A percentile compares a stretch with the other conserved stretches of the same genome.
Conservation (phyloP, 2,797 vertebrate genomes). For the Coranthus polyacanthus region DNA sequence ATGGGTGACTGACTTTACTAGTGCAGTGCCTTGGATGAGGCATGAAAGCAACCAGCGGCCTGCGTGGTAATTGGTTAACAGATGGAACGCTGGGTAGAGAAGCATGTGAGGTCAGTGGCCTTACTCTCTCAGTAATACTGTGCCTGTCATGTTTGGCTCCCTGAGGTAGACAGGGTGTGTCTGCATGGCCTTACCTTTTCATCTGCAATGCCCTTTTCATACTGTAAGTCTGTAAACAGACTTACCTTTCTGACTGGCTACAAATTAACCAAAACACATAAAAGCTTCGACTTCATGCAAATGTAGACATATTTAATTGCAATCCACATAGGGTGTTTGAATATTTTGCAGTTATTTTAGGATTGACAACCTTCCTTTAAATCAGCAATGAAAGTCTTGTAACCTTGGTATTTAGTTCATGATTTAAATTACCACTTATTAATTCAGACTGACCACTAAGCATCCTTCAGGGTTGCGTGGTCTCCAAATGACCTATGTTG, state of each 20-base stretch:
- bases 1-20: slow-evolving; percentile 68
- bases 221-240: slow-evolving; percentile 5
- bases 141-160: slow-evolving; percentile 27
- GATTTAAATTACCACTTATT: slow-evolving; percentile 57
- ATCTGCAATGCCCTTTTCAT: slow-evolving; percentile 9
- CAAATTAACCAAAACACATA: background rate
- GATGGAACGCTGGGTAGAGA: slow-evolving; percentile 47
- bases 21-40: slow-evolving; percentile 43
- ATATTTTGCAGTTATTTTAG: slow-evolving; percentile 3
- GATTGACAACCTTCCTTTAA: slow-evolving; percentile 9
- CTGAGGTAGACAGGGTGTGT: slow-evolving; percentile 22
- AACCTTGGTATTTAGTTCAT: slow-evolving; percentile 38
- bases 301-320: slow-evolving; percentile 5
- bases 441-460: slow-evolving; percentile 59
- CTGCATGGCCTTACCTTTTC: slow-evolving; percentile 17
- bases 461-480: slow-evolving; percentile 52
- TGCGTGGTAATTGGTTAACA: slow-evolving; percentile 66
- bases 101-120: slow-evolving; percentile 57
- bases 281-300: background rate
- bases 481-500: slow-evolving; percentile 74
- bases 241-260: background rate
- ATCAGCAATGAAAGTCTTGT: slow-evolving; percentile 28
- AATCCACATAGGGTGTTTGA: background rate
- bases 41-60: slow-evolving; percentile 32
- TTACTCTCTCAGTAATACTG: slow-evolving; percentile 32